Conservation (phyloP, 2,797 vertebrate genomes). For the Gadopsis bispinosus region DNA sequence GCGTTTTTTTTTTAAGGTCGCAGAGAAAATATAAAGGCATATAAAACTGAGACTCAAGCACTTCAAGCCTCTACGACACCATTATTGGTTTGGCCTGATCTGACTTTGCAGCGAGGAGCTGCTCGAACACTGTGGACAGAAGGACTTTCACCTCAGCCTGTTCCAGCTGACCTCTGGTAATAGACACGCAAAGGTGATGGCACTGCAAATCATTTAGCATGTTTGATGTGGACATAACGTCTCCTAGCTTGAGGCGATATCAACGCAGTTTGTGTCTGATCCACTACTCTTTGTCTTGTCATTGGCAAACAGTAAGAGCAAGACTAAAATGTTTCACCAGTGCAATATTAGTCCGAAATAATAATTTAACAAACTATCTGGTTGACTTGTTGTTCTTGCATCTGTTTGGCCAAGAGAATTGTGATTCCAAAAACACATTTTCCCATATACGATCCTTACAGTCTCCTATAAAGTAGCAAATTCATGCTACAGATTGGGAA, state of each 20-base stretch:
- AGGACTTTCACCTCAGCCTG: conserved; percentile 25
- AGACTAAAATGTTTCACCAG: conserved; percentile 2
- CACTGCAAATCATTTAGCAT: conserved; percentile 20
- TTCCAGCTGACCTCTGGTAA: conserved; percentile 34
- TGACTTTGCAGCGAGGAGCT: conserved; percentile 20
- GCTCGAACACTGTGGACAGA: background rate
- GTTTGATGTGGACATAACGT: conserved; percentile 18
- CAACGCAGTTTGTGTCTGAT: background rate
- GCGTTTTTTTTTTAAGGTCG: conserved; percentile 12
- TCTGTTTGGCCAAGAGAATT: background rate
- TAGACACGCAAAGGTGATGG: conserved; percentile 12
- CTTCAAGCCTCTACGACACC: conserved; percentile 13
- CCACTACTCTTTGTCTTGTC: background rate
- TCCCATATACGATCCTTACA: conserved; percentile 27
- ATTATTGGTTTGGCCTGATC: conserved; percentile 39
- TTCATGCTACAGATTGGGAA: conserved; percentile 22
- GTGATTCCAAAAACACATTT: conserved; percentile 16
- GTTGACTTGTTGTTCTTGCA: conserved; percentile 18
- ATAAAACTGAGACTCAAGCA: conserved; percentile 2
- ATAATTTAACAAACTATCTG: background rate
- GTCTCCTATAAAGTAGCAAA: conserved; percentile 25
- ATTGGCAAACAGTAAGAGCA: conserved; percentile 1
- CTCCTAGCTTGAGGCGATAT: conserved; percentile 2
- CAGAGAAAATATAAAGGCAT: background rate
- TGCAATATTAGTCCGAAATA: background rate